phyloP scores from a whole-genome alignment of 2,888 invertebrate species.

The Hydraecia micacea region DNA sequence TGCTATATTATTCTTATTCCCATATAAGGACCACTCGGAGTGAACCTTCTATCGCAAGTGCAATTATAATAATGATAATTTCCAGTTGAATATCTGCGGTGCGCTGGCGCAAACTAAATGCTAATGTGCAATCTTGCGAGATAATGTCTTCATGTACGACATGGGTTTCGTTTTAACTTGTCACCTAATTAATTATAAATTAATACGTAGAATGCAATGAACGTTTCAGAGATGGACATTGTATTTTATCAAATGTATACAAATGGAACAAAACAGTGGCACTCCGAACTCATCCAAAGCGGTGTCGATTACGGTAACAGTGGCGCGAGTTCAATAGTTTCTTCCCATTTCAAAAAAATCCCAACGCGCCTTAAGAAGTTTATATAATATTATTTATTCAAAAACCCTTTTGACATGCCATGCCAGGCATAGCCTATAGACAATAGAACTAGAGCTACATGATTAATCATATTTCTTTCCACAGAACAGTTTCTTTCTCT shows the following conservation, averaged over 20 bases:
- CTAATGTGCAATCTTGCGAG: conserved; percentile 62
- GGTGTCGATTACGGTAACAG: no score
- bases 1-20: neutral
- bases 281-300: no score
- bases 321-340: no score
- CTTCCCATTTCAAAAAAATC: no score
- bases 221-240: neutral
- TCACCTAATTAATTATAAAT: conserved; percentile 49
- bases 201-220: conserved; percentile 21
- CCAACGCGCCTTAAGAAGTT: no score
- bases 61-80: conserved; percentile 17
- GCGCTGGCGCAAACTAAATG: conserved; percentile 59
- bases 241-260: neutral
- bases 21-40: neutral
- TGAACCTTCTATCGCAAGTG: conserved; percentile 17
- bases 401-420: neutral
- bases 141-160: conserved; percentile 59
- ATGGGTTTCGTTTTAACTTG: conserved; percentile 60
- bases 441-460: no score
- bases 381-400: no score
- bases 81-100: conserved; percentile 52
- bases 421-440: no score
- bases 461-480: no score
- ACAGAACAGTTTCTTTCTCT: no score
- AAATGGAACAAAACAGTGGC: no score